phyloP scores from a whole-genome alignment of 1,140 invertebrate species.

The Cydia strobilella region DNA sequence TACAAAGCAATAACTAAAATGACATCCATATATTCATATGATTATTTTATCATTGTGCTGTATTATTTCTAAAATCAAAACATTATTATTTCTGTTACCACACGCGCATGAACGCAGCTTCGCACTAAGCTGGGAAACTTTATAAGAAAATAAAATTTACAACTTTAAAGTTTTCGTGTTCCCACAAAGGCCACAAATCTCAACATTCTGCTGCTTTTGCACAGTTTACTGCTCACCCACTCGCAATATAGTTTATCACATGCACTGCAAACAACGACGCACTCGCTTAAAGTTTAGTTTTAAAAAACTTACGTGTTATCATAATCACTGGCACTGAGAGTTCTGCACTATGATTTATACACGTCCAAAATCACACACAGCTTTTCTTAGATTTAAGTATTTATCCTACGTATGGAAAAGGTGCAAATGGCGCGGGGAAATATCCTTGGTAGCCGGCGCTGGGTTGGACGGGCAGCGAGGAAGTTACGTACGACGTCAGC shows the following conservation, averaged over 20 bases:
- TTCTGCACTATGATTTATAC: constrained; percentile 36
- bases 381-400: constrained; percentile 32
- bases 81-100: background rate
- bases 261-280: constrained; percentile 44
- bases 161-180: constrained; percentile 56
- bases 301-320: constrained; percentile 46
- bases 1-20: constrained; percentile 30
- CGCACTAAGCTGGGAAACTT: constrained; percentile 45
- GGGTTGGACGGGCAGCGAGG: constrained; percentile 87
- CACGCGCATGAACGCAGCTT: constrained; percentile 29
- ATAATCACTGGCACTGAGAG: constrained; percentile 44
- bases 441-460: constrained; percentile 85
- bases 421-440: constrained; percentile 87
- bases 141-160: constrained; percentile 51
- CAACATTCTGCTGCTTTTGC: constrained; percentile 52
- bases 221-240: constrained; percentile 53
- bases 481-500: constrained; percentile 89
- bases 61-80: background rate
- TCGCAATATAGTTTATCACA: constrained; percentile 62
- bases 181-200: constrained; percentile 57
- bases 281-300: constrained; percentile 52
- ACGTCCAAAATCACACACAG: constrained; percentile 41
- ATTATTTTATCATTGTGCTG: constrained; percentile 17
- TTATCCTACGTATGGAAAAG: constrained; percentile 88
- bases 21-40: constrained; percentile 4